Conservation (phyloP, 1,140 invertebrate species). For the Aricia agestis region DNA sequence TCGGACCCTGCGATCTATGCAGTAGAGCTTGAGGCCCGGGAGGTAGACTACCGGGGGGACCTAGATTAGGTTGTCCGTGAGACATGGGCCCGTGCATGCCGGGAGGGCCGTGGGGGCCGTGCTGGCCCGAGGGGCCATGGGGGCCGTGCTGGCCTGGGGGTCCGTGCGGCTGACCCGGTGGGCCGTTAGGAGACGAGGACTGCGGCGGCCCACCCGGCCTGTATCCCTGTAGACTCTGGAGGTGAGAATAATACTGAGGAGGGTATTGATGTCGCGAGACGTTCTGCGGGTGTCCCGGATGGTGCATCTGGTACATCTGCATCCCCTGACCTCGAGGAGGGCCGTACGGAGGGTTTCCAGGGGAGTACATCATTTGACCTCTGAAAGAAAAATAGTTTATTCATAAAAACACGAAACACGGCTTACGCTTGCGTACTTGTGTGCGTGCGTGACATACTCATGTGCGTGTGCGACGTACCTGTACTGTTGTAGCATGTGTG, state of each 20-base stretch:
- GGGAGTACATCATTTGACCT: slow-evolving; percentile 61
- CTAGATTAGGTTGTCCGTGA: neutral
- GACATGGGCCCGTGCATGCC: neutral
- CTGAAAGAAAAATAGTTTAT: slow-evolving; percentile 37
- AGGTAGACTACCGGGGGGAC: neutral
- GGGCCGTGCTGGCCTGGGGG: neutral
- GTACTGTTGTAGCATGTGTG: slow-evolving; percentile 77
- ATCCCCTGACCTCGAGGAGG: slow-evolving; percentile 41
- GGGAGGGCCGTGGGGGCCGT: slow-evolving; percentile 23
- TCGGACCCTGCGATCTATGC: slow-evolving; percentile 17
- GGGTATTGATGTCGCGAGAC: slow-evolving; percentile 34
- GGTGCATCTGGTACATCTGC: slow-evolving; percentile 42
- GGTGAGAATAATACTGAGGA: slow-evolving; percentile 33
- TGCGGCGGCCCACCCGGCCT: neutral
- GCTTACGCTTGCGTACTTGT: neutral
- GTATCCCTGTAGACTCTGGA: slow-evolving; percentile 3
- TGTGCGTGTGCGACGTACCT: slow-evolving; percentile 40
- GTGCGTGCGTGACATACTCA: neutral
- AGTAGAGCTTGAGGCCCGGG: slow-evolving; percentile 6
- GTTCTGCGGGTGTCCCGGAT: slow-evolving; percentile 32
- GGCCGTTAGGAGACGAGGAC: slow-evolving; percentile 6
- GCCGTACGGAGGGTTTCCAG: slow-evolving; percentile 42
- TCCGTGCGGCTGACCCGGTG: slow-evolving; percentile 19
- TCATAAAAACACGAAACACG: neutral
- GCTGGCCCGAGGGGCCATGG: slow-evolving; percentile 5